Percentiles rank a stretch among this genome's conserved stretches.
These are phyloP conservation scores for Dendrolimus houi DNA, from an alignment of 2,888 invertebrate species.

Conservation along the genomic window DNA sequence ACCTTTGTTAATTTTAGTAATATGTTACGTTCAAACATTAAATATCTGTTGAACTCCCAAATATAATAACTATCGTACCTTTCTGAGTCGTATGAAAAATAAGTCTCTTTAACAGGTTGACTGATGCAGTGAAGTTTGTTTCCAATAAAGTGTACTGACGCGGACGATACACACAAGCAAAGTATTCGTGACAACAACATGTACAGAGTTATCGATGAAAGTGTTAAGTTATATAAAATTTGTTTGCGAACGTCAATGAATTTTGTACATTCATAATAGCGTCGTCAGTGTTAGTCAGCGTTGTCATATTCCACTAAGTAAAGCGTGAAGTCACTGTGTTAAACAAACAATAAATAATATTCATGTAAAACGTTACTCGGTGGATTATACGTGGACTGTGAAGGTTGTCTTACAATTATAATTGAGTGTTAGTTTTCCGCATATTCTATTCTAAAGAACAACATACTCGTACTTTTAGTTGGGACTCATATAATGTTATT, in stretches of 20 bases:
- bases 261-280: background rate
- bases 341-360: slow-evolving; percentile 26
- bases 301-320: slow-evolving; percentile 17
- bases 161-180: background rate
- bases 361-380: slow-evolving; percentile 27
- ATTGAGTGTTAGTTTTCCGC: background rate
- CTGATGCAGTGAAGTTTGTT: background rate
- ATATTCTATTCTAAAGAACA: background rate
- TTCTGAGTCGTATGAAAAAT: background rate
- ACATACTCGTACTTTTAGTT: background rate
- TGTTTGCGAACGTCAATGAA: background rate
- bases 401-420: slow-evolving; percentile 19
- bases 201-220: background rate
- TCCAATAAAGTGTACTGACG: background rate
- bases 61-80: background rate
- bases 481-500: too few relatives aligned
- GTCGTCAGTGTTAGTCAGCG: slow-evolving; percentile 28
- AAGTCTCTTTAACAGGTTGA: background rate
- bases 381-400: slow-evolving; percentile 34
- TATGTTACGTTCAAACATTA: too few relatives aligned
- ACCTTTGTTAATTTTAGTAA: too few relatives aligned
- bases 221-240: slow-evolving; percentile 1
- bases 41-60: background rate
- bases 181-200: background rate
- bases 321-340: slow-evolving; percentile 23